phyloP scores from a whole-genome alignment of 2,888 invertebrate species.

The Spilarctia lutea region DNA sequence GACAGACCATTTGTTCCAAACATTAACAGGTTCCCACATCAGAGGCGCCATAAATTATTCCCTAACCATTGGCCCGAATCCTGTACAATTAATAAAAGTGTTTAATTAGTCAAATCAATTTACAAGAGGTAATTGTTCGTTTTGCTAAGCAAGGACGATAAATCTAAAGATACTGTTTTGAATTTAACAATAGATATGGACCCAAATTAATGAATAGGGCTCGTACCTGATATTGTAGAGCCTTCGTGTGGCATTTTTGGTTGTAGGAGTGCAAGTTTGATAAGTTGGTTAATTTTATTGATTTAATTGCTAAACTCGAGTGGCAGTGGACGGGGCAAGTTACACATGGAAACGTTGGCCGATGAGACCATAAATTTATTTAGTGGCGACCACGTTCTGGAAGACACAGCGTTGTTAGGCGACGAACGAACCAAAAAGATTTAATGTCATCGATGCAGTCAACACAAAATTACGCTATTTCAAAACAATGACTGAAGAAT shows the following conservation, averaged over 20 bases:
- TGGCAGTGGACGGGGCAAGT: too few species aligned
- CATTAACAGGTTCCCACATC: constrained; percentile 23
- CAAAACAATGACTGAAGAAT: background rate
- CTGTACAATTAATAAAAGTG: constrained; percentile 64
- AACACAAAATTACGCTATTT: background rate
- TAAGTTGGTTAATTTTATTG: constrained; percentile 12
- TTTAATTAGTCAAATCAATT: constrained; percentile 76
- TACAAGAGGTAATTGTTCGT: constrained; percentile 65
- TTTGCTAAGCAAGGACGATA: constrained; percentile 62
- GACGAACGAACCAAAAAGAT: too few species aligned
- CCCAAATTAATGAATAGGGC: constrained; percentile 56
- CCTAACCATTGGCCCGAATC: constrained; percentile 29
- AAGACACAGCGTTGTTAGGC: too few species aligned
- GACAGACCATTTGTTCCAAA: constrained; percentile 11
- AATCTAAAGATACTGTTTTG: constrained; percentile 67
- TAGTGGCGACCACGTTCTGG: too few species aligned
- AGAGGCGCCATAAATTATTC: constrained; percentile 44
- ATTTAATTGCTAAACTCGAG: too few species aligned
- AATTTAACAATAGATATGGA: constrained; percentile 63
- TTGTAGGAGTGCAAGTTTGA: constrained; percentile 13
- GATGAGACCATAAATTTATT: too few species aligned
- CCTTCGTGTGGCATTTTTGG: constrained; percentile 41
- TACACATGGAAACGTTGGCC: too few species aligned
- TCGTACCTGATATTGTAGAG: constrained; percentile 35
- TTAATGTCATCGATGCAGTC: too few species aligned